phyloP scores from a whole-genome alignment of 1,140 invertebrate genomes.

The Drosophila tsacasi region DNA sequence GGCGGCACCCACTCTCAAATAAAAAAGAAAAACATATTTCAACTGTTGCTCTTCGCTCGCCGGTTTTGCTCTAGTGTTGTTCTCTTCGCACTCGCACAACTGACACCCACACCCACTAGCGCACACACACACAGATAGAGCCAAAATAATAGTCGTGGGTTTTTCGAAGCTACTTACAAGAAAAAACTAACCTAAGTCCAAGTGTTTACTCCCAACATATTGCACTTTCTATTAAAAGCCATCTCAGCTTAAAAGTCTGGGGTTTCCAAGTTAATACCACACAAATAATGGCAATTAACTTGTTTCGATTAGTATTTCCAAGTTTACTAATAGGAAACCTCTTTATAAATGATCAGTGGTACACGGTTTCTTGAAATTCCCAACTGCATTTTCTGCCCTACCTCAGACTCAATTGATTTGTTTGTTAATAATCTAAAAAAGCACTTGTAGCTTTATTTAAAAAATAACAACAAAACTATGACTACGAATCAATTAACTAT shows the following conservation, averaged over 20 bases:
- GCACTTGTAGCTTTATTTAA: not conserved
- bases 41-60: constrained; percentile 63
- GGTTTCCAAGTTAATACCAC: not conserved
- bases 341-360: not conserved
- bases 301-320: not conserved
- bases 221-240: not conserved
- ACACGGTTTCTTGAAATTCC: not conserved
- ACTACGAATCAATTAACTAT: too few relatives aligned
- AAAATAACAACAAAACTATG: too few relatives aligned
- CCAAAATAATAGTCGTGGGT: constrained; percentile 18
- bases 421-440: not conserved
- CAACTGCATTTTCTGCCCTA: not conserved
- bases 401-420: too few relatives aligned
- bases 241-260: too few relatives aligned
- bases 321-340: not conserved
- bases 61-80: constrained; percentile 49
- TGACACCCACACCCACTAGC: constrained; percentile 19
- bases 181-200: not conserved
- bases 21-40: constrained; percentile 66
- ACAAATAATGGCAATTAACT: not conserved
- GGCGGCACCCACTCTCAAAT: constrained; percentile 75
- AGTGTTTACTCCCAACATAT: not conserved
- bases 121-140: constrained; percentile 15
- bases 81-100: constrained; percentile 37
- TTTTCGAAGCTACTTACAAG: not conserved